These are phyloP conservation scores for Meiosimyza platycephala DNA, from an alignment of 2,888 invertebrate species.

Conservation along the genomic window DNA sequence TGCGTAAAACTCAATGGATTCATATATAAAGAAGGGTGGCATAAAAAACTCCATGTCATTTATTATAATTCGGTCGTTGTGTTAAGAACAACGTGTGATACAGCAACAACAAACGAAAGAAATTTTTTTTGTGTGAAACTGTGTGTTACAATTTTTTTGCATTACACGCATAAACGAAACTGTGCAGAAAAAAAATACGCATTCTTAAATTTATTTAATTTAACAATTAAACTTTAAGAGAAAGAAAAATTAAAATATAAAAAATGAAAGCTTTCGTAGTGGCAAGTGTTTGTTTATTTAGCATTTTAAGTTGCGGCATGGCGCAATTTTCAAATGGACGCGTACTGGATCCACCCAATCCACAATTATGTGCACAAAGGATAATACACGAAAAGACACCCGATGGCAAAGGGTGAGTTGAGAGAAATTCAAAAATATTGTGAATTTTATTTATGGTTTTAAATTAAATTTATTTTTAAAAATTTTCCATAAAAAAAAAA, in stretches of 20 bases:
- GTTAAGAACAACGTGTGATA: constrained; percentile 44
- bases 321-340: constrained; percentile 83
- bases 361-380: constrained; percentile 80
- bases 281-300: constrained; percentile 66
- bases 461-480: no score
- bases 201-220: constrained; percentile 23
- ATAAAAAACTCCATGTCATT: constrained; percentile 63
- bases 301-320: constrained; percentile 60
- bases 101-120: constrained; percentile 13
- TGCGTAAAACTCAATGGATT: background rate
- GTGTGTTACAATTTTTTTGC: no score
- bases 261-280: constrained; percentile 66
- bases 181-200: constrained; percentile 46
- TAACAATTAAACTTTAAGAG: constrained; percentile 24
- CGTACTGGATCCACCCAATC: constrained; percentile 82
- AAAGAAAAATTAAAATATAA: constrained; percentile 29
- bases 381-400: constrained; percentile 77
- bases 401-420: constrained; percentile 75
- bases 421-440: background rate
- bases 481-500: background rate
- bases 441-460: no score
- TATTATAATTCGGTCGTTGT: constrained; percentile 53
- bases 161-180: constrained; percentile 41
- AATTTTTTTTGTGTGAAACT: background rate
- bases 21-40: constrained; percentile 62